These are phyloP conservation scores for Drosophila multiciliata DNA, from an alignment of 2,888 invertebrate genomes.

Conservation along the genomic window DNA sequence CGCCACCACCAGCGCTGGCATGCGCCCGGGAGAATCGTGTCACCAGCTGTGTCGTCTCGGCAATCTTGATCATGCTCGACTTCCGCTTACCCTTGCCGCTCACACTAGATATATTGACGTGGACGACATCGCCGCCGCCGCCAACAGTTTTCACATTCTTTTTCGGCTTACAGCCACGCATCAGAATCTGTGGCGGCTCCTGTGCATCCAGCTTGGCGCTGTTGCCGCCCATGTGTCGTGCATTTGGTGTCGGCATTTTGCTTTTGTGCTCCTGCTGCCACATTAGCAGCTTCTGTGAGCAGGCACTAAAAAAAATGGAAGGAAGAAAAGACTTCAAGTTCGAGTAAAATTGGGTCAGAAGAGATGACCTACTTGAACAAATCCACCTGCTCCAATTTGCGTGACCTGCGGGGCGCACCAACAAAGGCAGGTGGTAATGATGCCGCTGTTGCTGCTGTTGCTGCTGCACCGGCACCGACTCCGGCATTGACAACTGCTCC, in stretches of 20 bases:
- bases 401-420: constrained; percentile 48
- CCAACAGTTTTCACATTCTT: constrained; percentile 8
- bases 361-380: constrained; percentile 57
- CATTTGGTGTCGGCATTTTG: constrained; percentile 29
- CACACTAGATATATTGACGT: constrained; percentile 5
- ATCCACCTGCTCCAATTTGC: constrained; percentile 66
- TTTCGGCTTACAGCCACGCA: constrained; percentile 43
- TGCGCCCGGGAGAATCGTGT: constrained; percentile 69
- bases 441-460: neutral
- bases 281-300: constrained; percentile 87
- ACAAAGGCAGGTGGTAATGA: constrained; percentile 46
- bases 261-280: constrained; percentile 79
- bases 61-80: constrained; percentile 75
- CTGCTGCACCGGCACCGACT: neutral
- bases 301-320: constrained; percentile 86
- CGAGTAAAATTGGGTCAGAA: neutral
- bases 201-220: constrained; percentile 48
- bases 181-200: constrained; percentile 42
- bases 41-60: constrained; percentile 78
- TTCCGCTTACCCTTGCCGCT: constrained; percentile 60
- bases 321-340: neutral
- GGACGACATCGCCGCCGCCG: constrained; percentile 3
- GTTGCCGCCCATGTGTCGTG: constrained; percentile 42
- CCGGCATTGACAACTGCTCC: neutral
- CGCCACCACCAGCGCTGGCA: constrained; percentile 23